phyloP scores from a whole-genome alignment of 2,797 vertebrate species.

The Sebastes diploproa region DNA sequence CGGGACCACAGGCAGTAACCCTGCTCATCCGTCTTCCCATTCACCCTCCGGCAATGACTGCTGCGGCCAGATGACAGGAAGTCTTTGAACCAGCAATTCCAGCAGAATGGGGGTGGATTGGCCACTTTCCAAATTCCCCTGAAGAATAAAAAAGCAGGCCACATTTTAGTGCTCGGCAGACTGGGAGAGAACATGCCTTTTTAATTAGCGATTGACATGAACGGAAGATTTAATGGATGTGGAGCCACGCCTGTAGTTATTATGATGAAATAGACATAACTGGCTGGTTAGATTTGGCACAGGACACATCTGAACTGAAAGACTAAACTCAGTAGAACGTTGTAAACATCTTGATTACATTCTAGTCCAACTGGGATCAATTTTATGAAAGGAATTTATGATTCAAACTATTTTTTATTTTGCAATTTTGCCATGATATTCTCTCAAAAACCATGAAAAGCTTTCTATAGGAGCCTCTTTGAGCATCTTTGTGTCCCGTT shows the following conservation, averaged over 20 bases:
- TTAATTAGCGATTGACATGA: constrained; percentile 21
- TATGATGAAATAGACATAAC: neutral
- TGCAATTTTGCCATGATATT: neutral
- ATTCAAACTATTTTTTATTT: neutral
- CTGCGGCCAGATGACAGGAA: constrained; percentile 41
- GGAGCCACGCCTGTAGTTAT: neutral
- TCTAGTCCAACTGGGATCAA: neutral
- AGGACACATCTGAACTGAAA: neutral
- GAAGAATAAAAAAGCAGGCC: constrained; percentile 21
- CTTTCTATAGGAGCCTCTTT: neutral
- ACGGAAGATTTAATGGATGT: neutral
- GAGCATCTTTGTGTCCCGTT: neutral
- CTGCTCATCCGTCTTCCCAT: neutral
- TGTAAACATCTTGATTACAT: neutral
- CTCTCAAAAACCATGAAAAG: neutral
- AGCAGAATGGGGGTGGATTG: neutral
- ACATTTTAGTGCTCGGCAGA: neutral
- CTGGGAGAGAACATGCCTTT: constrained; percentile 12
- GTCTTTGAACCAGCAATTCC: constrained; percentile 33
- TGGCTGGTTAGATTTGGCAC: neutral
- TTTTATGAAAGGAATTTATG: neutral
- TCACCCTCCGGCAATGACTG: constrained; percentile 2
- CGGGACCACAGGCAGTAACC: neutral
- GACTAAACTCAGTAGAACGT: neutral
- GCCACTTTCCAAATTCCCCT: neutral